Conservation (phyloP, 2,888 invertebrate genomes). For the Theretra japonica region DNA sequence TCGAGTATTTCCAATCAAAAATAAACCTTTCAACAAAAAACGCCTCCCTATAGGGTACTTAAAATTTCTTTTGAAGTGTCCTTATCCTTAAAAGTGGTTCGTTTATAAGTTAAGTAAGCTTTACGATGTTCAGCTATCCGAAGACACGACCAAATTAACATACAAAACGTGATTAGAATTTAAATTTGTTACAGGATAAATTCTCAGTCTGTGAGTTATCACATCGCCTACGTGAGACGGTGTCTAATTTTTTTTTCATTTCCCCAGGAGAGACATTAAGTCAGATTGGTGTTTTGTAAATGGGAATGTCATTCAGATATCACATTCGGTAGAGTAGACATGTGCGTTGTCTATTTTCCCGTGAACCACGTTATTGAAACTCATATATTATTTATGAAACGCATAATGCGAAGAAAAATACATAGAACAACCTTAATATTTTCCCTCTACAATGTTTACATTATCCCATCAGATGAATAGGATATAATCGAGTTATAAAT, state of each 20-base stretch:
- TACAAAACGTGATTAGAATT: slow-evolving; percentile 10
- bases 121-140: neutral
- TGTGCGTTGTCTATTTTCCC: slow-evolving; percentile 1
- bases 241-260: slow-evolving; percentile 4
- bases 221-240: slow-evolving; percentile 8
- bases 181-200: neutral
- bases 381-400: neutral
- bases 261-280: slow-evolving; percentile 17
- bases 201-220: slow-evolving; percentile 6
- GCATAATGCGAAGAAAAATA: neutral
- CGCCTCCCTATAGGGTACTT: neutral
- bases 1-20: neutral
- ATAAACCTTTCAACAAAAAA: neutral
- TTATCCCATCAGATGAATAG: neutral
- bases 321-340: neutral
- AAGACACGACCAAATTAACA: slow-evolving; percentile 22
- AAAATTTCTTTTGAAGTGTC: neutral
- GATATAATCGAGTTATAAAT: slow-evolving; percentile 6
- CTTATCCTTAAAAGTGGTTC: neutral
- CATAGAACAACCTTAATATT: neutral
- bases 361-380: slow-evolving; percentile 13
- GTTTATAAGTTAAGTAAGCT: neutral
- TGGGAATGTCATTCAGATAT: slow-evolving; percentile 34
- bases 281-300: slow-evolving; percentile 22
- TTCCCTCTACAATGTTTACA: neutral